phyloP scores from a whole-genome alignment of 2,888 invertebrate genomes.

The Lithophane leautieri region DNA sequence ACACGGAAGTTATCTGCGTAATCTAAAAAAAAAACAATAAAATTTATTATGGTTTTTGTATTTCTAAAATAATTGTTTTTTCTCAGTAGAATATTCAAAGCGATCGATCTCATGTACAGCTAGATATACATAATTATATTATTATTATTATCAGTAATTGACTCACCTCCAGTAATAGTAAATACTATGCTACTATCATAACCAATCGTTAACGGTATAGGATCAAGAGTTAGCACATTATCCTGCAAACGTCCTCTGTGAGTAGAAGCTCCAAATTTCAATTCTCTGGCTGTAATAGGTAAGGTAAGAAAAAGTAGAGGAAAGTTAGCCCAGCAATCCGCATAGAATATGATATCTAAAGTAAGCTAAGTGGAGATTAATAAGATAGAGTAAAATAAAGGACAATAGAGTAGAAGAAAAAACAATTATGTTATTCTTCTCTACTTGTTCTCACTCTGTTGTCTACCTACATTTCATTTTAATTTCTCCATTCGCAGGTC shows the following conservation, averaged over 20 bases:
- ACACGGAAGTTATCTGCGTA: constrained; percentile 70
- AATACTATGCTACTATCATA: constrained; percentile 74
- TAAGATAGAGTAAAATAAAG: constrained; percentile 39
- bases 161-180: constrained; percentile 78
- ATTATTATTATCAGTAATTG: neutral
- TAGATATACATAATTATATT: constrained; percentile 1
- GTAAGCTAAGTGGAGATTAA: constrained; percentile 48
- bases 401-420: constrained; percentile 24
- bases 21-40: constrained; percentile 70
- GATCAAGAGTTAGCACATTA: constrained; percentile 67
- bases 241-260: constrained; percentile 78
- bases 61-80: neutral
- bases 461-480: neutral
- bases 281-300: constrained; percentile 76
- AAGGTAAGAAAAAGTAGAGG: constrained; percentile 57
- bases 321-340: constrained; percentile 23
- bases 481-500: neutral
- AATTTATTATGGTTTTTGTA: neutral
- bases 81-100: neutral
- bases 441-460: neutral
- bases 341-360: constrained; percentile 38
- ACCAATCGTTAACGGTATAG: constrained; percentile 73
- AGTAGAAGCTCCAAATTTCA: constrained; percentile 75
- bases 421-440: constrained; percentile 4
- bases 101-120: neutral